These are phyloP conservation scores for Chrysocyon brachyurus DNA, from an alignment of 2,797 vertebrate genomes.

Conservation along the genomic window DNA sequence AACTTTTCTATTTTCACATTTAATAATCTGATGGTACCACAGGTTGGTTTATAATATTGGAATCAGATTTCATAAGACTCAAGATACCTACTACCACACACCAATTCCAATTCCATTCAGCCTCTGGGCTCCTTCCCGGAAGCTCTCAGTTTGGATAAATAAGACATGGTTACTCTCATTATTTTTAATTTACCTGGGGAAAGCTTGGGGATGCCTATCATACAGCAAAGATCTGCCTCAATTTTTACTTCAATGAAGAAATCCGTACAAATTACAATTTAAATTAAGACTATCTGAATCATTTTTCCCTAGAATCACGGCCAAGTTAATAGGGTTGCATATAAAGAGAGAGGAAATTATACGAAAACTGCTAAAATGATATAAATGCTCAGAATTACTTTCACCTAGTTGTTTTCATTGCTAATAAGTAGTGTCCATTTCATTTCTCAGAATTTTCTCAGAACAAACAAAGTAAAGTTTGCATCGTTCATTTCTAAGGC, in stretches of 20 bases:
- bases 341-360: neutral
- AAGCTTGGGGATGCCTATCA: neutral
- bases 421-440: neutral
- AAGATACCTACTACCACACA: neutral
- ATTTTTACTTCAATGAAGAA: neutral
- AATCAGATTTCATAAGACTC: neutral
- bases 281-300: neutral
- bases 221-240: neutral
- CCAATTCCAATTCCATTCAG: neutral
- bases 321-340: neutral
- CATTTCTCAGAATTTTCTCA: constrained; percentile 36
- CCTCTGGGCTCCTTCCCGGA: neutral
- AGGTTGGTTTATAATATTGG: constrained; percentile 22
- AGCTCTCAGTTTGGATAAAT: constrained; percentile 11
- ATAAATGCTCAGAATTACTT: neutral
- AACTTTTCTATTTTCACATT: constrained; percentile 20
- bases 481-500: neutral
- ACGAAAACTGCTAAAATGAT: neutral
- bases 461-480: constrained; percentile 18
- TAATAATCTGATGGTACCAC: neutral
- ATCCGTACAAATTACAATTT: neutral
- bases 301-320: neutral
- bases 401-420: neutral
- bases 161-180: neutral
- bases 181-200: neutral